Base-by-base conservation (phyloP, 2,797 vertebrate species). In the Sphaeramia orbicularis region DNA sequence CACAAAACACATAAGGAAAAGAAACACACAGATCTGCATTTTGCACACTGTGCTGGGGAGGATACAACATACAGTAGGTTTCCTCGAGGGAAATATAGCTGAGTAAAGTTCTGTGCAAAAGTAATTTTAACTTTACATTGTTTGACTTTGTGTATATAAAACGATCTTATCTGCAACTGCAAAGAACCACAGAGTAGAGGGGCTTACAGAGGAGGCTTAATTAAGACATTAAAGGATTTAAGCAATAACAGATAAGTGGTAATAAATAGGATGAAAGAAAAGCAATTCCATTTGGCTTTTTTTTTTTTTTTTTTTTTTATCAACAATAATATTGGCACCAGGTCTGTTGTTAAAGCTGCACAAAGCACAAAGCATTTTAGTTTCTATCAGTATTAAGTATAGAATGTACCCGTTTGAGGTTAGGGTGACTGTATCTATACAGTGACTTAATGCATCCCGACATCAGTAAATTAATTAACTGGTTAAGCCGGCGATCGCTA, bases 121-220 rank as follows among this genome's bases (percentile, higher is more conserved):
- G 80, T 76, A 70, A 86, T 87, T 89, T 85, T 83, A 88, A 87
- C 81, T 81, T 83, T 65, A 50, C 24, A 27, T 27, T 27, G 27
- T 27, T 27, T 27, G 24, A 86, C 80, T 78, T 80, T 61, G 43
- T 61, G 43, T 41, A 44, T 51, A 42, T 64, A 59, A 60, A 75
- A 71, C 2, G 64, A 85, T 87, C 36, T 45, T 86, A 85, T 90
- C 86, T 72, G 27, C 49, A 70, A 78, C 81, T 65, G 76, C 60
- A 70, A 75, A 87, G 72, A 60, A 65, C 11, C 30, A 37, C 12
- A 15, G 69, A 87, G 85, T 71, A 85, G 49, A 13, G 48, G 40
- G 48, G 56, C 79, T 69, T 47, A 62, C 14, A 47, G 50, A 47
- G 43, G 45, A 58, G 56, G 27, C 43, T 82, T 86, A 78, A 84